Conservation (phyloP, 2,797 vertebrate genomes). For the Micrastur ruficollis region DNA sequence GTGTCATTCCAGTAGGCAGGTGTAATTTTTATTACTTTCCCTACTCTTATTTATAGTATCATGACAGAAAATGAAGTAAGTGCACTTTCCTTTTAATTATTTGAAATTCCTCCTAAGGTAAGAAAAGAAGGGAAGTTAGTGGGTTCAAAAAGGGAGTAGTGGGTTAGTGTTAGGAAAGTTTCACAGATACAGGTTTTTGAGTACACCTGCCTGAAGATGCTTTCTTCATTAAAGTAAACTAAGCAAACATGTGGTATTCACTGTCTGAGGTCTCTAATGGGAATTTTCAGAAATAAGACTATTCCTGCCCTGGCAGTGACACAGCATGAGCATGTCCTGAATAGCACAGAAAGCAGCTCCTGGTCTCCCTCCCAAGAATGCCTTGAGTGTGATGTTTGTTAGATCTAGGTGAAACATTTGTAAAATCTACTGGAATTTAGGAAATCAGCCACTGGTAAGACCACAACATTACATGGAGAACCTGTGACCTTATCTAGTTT, state of each 20-base stretch:
- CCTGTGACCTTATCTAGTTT: slow-evolving; percentile 73
- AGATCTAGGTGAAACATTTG: slow-evolving; percentile 24
- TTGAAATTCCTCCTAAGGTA: neutral
- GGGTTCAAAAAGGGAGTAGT: neutral
- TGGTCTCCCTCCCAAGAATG: neutral
- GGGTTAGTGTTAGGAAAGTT: neutral
- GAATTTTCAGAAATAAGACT: neutral
- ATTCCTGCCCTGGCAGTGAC: neutral
- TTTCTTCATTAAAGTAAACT: neutral
- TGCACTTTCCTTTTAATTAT: neutral
- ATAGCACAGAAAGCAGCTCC: neutral
- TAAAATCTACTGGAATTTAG: slow-evolving; percentile 50
- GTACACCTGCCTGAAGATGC: neutral
- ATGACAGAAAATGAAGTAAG: neutral
- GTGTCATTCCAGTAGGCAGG: neutral
- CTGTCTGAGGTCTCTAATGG: neutral
- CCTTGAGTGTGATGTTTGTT: neutral
- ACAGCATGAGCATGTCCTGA: neutral
- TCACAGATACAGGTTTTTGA: neutral
- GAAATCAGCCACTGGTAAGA: slow-evolving; percentile 35
- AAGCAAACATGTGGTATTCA: neutral
- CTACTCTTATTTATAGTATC: neutral
- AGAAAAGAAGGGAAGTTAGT: neutral
- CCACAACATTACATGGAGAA: neutral
- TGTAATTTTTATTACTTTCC: neutral